Base-by-base conservation (phyloP, 2,113 vertebrate genomes). In the Mugil cephalus region DNA sequence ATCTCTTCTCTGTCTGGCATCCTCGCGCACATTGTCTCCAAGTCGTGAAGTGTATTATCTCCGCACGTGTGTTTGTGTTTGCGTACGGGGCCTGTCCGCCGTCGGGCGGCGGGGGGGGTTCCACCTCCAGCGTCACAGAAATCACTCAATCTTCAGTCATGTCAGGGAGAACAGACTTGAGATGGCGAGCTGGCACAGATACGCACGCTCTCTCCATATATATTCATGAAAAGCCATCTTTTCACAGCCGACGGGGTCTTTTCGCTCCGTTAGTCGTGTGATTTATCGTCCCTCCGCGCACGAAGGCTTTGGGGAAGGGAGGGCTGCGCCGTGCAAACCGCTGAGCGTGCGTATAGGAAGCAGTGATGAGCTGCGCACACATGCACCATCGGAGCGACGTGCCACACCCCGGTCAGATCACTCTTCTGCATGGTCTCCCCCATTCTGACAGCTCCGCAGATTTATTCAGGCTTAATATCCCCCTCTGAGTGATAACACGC, bases 201-300 rank as follows among this genome's bases (percentile, higher is more conserved):
- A 64, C 61, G 55, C 77, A 48, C 47, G 2, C 39, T 61, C 69
- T 66, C 64, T 74, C 76, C 77, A 81, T 81, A 75, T 87, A 72
- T 88, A 86, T 89, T 89, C 78, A 89, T 87, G 83, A 87, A 88
- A 79, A 69, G 60, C 61, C 51, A 65, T 77, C 74, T 84, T 80
- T 72, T 62, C 24, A 17, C 72, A 73, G 80, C 69, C 66, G 67
- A 66, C 62, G 46, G 74, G 74, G 50, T 55, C 72, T 50, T 30
- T 73, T 76, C 76, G 66, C 66, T 82, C 70, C 52, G 84, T 81
- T 87, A 84, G 80, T 40, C 53, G n/a, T 61, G 42, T 88, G 77
- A 88, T 88, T 85, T 82, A 88, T 87, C 1, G 30, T 51, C 56
- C 64, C 35, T 6, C 84, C 73, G 79, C 47, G 76, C 80, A 63